Conservation (phyloP, 2,797 vertebrate species). For the Phrynocephalus forsythii region DNA sequence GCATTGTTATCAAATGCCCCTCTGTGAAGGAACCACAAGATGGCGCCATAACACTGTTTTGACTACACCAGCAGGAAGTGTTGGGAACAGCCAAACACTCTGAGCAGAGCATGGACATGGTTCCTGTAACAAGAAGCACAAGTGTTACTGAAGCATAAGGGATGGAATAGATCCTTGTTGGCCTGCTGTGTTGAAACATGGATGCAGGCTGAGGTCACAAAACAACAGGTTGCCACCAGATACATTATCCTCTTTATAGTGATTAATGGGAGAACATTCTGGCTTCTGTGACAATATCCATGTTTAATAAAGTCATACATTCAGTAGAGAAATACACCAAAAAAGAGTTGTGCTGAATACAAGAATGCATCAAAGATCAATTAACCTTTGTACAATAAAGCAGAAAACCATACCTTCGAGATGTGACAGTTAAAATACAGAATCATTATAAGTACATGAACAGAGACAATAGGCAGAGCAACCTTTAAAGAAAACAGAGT, state of each 20-base stretch:
- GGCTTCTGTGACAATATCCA: no score
- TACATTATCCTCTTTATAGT: not conserved
- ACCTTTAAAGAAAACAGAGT: not conserved
- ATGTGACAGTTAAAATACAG: no score
- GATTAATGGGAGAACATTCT: not conserved
- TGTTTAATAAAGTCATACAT: not conserved
- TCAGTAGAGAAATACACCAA: no score
- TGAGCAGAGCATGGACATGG: not conserved
- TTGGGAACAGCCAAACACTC: not conserved
- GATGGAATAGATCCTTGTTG: not conserved
- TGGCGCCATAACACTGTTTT: slow-evolving; percentile 25
- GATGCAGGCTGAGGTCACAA: not conserved
- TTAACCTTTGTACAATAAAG: no score
- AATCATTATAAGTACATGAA: no score
- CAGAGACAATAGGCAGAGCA: not conserved
- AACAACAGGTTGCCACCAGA: not conserved
- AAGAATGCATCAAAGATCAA: no score
- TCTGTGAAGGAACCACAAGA: slow-evolving; percentile 27
- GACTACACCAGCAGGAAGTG: not conserved
- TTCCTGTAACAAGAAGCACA: slow-evolving; percentile 17
- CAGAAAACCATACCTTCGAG: not conserved
- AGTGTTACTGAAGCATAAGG: not conserved
- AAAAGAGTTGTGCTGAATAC: no score
- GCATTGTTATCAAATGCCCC: slow-evolving; percentile 24
- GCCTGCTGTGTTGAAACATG: not conserved